Evolutionary conservation across 2,113 vertebrate genomes (phyloP).

Genomic region (Clinocottus analis): DNA sequence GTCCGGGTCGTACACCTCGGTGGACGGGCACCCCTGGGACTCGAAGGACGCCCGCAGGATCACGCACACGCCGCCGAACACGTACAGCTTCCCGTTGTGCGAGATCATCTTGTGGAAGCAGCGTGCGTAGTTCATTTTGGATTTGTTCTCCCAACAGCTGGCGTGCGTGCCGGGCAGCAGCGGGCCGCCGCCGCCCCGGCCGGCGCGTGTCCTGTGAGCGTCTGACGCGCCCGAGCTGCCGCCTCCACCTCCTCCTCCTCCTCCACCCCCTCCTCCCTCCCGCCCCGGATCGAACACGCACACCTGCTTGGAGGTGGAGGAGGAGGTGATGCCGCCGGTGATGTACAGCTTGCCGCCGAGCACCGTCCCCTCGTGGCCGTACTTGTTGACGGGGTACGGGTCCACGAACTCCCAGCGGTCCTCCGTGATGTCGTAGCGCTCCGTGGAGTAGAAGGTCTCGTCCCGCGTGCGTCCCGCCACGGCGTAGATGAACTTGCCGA

Average conservation of each 20-base stretch:
- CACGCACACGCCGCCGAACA: conserved; percentile 98
- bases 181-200: conserved; percentile 61
- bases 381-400: conserved; percentile 98
- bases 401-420: conserved; percentile 99
- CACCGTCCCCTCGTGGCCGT: conserved; percentile 97
- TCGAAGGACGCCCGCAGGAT: conserved; percentile 98
- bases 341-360: conserved; percentile 95
- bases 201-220: conserved; percentile 90
- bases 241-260: rapidly evolving
- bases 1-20: conserved; percentile 96
- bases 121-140: conserved; percentile 99
- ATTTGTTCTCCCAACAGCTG: conserved; percentile 99
- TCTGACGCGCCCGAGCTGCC: conserved; percentile 57
- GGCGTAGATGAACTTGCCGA: conserved; percentile 95
- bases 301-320: conserved; percentile 98
- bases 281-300: conserved; percentile 97
- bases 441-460: conserved; percentile 98
- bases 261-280: conserved; percentile 80
- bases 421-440: conserved; percentile 96
- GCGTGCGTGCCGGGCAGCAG: conserved; percentile 83
- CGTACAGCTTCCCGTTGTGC: conserved; percentile 98
- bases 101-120: conserved; percentile 99
- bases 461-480: conserved; percentile 97
- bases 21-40: conserved; percentile 98
- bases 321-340: conserved; percentile 98